A percentile compares a stretch with the other conserved stretches of the same genome.
phyloP scores from a whole-genome alignment of 2,113 vertebrate genomes.

The Pseudorasbora parva region DNA sequence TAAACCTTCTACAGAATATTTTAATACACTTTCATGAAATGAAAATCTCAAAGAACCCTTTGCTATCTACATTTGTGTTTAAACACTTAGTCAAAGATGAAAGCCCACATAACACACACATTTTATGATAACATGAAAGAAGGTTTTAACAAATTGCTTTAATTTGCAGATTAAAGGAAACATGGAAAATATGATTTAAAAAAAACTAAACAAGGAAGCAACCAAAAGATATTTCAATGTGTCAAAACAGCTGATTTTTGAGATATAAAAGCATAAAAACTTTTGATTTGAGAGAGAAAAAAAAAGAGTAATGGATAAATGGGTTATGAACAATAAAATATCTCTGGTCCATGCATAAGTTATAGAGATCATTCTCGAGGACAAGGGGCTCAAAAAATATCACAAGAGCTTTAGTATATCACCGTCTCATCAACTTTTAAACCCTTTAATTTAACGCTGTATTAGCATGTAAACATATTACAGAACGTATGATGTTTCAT shows the following conservation, averaged over 20 bases:
- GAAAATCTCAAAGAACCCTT: slow-evolving; percentile 66
- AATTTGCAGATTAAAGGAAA: slow-evolving; percentile 69
- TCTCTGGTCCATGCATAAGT: background rate
- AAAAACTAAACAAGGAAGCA: slow-evolving; percentile 62
- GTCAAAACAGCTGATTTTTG: slow-evolving; percentile 55
- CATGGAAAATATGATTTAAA: slow-evolving; percentile 70
- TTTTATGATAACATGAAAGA: slow-evolving; percentile 67
- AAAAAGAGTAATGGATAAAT: slow-evolving; percentile 64
- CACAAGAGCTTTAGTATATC: background rate
- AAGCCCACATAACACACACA: slow-evolving; percentile 64
- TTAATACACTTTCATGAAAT: slow-evolving; percentile 60
- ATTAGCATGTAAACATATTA: slow-evolving; percentile 47
- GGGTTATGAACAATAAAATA: slow-evolving; percentile 49
- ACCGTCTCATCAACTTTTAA: slow-evolving; percentile 34
- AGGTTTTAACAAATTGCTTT: slow-evolving; percentile 67
- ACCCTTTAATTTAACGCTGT: slow-evolving; percentile 47
- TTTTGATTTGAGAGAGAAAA: slow-evolving; percentile 59
- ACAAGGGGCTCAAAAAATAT: background rate
- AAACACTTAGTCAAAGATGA: slow-evolving; percentile 70
- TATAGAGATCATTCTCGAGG: background rate
- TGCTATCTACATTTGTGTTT: slow-evolving; percentile 58
- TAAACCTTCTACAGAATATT: slow-evolving; percentile 58
- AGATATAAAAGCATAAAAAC: slow-evolving; percentile 54
- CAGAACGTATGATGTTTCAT: slow-evolving; percentile 58
- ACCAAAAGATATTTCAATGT: slow-evolving; percentile 66